Conservation (phyloP, 2,113 vertebrate genomes). For the Bubalus kerabau region DNA sequence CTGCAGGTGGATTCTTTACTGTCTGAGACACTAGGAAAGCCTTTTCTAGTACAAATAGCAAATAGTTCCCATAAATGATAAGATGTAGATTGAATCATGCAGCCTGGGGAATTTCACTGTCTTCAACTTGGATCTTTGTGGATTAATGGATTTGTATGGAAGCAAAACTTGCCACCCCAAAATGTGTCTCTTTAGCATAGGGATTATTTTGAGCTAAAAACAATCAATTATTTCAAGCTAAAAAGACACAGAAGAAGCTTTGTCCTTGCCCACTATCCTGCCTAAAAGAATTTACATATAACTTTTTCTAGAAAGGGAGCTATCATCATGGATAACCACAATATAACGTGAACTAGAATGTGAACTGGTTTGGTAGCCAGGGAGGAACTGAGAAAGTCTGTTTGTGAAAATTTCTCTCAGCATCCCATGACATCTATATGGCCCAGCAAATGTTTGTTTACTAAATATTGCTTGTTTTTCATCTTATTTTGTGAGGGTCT, state of each 20-base stretch:
- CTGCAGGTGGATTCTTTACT: background rate
- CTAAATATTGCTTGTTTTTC: background rate
- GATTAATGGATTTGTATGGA: background rate
- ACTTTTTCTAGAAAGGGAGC: background rate
- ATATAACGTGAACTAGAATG: background rate
- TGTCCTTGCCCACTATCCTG: background rate
- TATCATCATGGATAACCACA: background rate
- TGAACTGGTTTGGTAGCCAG: background rate
- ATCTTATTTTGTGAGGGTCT: background rate
- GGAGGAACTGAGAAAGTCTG: background rate
- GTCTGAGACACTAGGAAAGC: background rate
- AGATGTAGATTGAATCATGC: background rate
- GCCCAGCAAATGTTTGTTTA: background rate
- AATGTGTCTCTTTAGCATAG: background rate
- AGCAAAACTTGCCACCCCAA: background rate
- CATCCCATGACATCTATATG: background rate
- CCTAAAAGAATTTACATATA: background rate
- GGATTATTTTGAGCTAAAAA: background rate
- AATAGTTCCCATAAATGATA: background rate
- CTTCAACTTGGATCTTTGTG: slow-evolving; percentile 43
- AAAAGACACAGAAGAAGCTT: background rate
- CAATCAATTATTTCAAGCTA: background rate
- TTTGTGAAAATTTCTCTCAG: background rate
- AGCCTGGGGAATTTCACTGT: background rate
- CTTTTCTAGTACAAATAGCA: background rate